phyloP scores from a whole-genome alignment of 2,797 vertebrate species.

The Prionace glauca region DNA sequence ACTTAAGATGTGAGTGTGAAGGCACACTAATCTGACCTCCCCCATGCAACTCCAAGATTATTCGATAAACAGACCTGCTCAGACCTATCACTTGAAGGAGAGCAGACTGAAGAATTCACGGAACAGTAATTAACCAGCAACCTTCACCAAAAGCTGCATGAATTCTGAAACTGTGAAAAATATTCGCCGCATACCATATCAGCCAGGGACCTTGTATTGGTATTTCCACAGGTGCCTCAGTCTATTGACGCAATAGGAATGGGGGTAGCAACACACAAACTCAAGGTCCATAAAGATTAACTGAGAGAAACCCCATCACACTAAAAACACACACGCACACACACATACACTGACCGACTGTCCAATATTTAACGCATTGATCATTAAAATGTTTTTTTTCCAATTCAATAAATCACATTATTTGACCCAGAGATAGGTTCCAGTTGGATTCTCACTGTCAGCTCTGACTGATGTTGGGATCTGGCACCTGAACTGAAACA shows the following conservation, averaged over 20 bases:
- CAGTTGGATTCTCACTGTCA: background rate
- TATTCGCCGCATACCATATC: background rate
- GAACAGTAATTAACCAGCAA: background rate
- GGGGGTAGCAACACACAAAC: background rate
- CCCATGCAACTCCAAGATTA: background rate
- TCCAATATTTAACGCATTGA: background rate
- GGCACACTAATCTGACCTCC: background rate
- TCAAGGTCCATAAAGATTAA: background rate
- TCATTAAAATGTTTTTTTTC: background rate
- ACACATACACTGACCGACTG: background rate
- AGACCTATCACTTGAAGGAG: background rate
- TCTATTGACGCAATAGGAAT: background rate
- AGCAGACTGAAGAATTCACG: background rate
- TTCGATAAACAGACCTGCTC: too few relatives aligned
- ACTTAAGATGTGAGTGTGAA: background rate
- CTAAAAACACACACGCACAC: background rate
- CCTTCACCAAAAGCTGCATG: background rate
- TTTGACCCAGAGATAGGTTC: background rate
- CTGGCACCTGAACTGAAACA: background rate
- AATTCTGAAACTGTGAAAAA: background rate
- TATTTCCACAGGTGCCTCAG: background rate
- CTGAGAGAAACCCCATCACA: background rate
- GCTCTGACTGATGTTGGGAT: background rate
- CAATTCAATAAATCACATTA: background rate
- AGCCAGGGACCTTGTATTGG: too few relatives aligned